A percentile compares a stretch with the other conserved stretches of the same genome.
Conservation (phyloP, 2,888 invertebrate species). For the Orthosia cruda region DNA sequence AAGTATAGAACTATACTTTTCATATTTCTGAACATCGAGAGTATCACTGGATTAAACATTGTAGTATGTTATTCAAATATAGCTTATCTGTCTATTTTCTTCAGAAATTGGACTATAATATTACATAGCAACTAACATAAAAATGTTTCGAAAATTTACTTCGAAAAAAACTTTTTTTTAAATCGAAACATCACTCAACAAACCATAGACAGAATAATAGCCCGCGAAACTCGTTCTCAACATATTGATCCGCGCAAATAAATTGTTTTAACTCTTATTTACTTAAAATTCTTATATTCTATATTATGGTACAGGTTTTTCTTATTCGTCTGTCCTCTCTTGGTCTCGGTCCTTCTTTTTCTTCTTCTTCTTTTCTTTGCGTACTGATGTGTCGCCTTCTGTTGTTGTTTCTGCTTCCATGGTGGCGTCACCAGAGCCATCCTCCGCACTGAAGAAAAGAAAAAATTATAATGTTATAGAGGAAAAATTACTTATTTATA, state of each 20-base stretch:
- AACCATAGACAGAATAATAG: slow-evolving; percentile 32
- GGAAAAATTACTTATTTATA: neutral
- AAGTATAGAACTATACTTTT: slow-evolving; percentile 10
- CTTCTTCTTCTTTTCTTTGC: slow-evolving; percentile 95
- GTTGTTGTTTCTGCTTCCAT: slow-evolving; percentile 83
- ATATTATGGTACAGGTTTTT: slow-evolving; percentile 60
- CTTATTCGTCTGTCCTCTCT: slow-evolving; percentile 87
- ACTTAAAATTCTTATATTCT: slow-evolving; percentile 55
- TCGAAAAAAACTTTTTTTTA: neutral
- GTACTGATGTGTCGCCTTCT: slow-evolving; percentile 85
- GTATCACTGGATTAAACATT: slow-evolving; percentile 3
- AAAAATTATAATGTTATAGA: neutral
- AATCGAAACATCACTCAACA: slow-evolving; percentile 1
- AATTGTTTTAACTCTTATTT: slow-evolving; percentile 47
- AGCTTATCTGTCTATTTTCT: neutral
- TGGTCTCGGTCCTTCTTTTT: slow-evolving; percentile 94
- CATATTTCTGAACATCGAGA: slow-evolving; percentile 38
- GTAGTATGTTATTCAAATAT: slow-evolving; percentile 2
- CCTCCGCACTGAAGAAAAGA: slow-evolving; percentile 74
- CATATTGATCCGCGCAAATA: slow-evolving; percentile 25
- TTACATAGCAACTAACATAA: slow-evolving; percentile 10
- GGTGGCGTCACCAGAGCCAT: slow-evolving; percentile 81
- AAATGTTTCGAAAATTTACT: neutral
- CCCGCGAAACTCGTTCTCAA: slow-evolving; percentile 31
- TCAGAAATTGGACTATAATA: neutral